Conservation (phyloP, 2,113 vertebrate genomes). For the Glaucomys volans region DNA sequence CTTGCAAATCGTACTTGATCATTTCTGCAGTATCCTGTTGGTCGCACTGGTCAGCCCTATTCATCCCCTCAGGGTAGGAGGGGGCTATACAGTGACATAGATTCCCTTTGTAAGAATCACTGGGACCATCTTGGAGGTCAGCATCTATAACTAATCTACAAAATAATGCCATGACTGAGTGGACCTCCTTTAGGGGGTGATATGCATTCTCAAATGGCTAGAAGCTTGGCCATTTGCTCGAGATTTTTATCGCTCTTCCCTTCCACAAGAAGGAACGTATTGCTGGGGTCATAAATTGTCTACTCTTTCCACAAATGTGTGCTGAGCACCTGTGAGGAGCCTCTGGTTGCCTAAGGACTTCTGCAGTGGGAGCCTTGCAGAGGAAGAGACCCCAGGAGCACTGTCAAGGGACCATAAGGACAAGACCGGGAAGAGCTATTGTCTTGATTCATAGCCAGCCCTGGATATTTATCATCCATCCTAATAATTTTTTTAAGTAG, state of each 20-base stretch:
- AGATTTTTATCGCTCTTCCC: background rate
- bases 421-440: background rate
- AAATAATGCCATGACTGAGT: background rate
- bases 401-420: background rate
- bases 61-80: background rate
- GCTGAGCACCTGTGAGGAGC: background rate
- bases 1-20: background rate
- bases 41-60: background rate
- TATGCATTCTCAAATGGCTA: background rate
- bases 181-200: background rate
- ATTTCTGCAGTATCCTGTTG: background rate
- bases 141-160: background rate
- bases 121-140: background rate
- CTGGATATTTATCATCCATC: background rate
- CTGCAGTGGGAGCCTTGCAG: background rate
- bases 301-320: background rate
- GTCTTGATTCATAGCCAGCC: slow-evolving; percentile 1
- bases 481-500: background rate
- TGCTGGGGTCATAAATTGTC: background rate
- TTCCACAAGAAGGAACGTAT: background rate
- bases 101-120: background rate
- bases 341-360: background rate
- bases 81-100: background rate
- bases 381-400: background rate
- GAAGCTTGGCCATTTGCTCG: background rate